Evolutionary conservation across 1,140 invertebrate species (phyloP), one percentile per base, ranked within the genome.

Genomic region (Calycopis cecrops): DNA sequence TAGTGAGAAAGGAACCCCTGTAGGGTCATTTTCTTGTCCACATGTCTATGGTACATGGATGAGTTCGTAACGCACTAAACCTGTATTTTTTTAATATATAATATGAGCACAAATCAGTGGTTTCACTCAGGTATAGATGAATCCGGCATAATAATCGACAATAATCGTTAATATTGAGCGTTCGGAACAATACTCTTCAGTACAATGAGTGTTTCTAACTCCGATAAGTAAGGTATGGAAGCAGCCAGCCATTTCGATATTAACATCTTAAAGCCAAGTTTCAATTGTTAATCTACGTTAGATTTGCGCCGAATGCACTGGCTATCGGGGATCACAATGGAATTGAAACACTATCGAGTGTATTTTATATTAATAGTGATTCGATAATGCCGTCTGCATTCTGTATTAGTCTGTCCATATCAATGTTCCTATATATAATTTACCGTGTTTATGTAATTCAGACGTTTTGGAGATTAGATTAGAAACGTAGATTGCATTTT

Each of bases 281-380:
- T 69, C 63, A 76, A 78, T 71, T 77, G 76, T 79, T 82, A 80
- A 80, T 82, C 79, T 73, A 59, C 62, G 72, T 79, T 75, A 68
- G 73, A 82, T 77, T 84, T 73, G 70, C 65, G 76, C 59, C 68
- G 59, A 80, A 71, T 76, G 71, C 70, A 66, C 55, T 63, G 62
- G 67, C 61, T 69, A 69, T 76, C 67, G 67, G 35, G 59, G 56
- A 21, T 65, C 60, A 79, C 73, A 82, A 85, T 82, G 64, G 74
- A 69, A 69, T 59, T 71, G 71, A 48, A 40, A 64, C 51, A 56
- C 57, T 62, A 60, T 60, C 52, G 51, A 59, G 44, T 67, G 57
- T 58, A 63, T 61, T 68, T 70, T 63, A 57, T 65, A 62, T 52
- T 58, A 53, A 44, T 16, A 44, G 40, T 9, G 14, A 44, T 9